phyloP scores from a whole-genome alignment of 2,888 invertebrate species.

The Eubasilissa splendida region DNA sequence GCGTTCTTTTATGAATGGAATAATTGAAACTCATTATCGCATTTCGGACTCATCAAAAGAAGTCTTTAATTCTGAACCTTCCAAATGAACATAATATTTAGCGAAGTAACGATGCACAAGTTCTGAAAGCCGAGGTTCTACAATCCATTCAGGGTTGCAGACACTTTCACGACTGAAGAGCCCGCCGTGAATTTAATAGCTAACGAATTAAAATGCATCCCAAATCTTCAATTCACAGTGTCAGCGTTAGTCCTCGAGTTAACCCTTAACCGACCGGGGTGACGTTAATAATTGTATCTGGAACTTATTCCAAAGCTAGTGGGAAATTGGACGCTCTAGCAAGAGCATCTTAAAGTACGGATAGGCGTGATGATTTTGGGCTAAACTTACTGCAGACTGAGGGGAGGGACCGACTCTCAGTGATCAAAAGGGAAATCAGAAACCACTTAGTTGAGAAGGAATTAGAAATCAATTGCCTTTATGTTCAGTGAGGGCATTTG shows the following conservation, averaged over 20 bases:
- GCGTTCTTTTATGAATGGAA: neutral
- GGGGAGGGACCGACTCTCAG: too few species aligned
- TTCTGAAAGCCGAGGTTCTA: neutral
- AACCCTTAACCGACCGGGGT: conserved; percentile 13
- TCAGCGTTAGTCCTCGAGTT: conserved; percentile 3
- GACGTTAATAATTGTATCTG: conserved; percentile 33
- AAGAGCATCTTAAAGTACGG: neutral
- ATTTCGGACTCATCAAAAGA: conserved; percentile 6
- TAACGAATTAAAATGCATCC: conserved; percentile 37
- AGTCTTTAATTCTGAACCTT: conserved; percentile 12
- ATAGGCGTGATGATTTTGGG: neutral
- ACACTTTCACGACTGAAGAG: conserved; percentile 30
- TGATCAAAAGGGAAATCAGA: too few species aligned
- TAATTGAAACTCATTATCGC: conserved; percentile 19
- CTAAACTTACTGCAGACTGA: neutral
- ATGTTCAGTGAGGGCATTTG: too few species aligned
- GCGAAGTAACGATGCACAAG: conserved; percentile 23
- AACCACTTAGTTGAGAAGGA: too few species aligned
- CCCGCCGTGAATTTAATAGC: conserved; percentile 32
- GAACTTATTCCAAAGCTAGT: conserved; percentile 3
- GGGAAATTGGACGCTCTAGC: neutral
- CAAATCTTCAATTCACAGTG: conserved; percentile 26
- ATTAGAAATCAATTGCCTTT: too few species aligned
- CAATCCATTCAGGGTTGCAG: conserved; percentile 20
- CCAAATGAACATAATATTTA: conserved; percentile 7